Evolutionary conservation across 2,113 vertebrate genomes (phyloP).

Genomic region (Thamnophis sirtalis): DNA sequence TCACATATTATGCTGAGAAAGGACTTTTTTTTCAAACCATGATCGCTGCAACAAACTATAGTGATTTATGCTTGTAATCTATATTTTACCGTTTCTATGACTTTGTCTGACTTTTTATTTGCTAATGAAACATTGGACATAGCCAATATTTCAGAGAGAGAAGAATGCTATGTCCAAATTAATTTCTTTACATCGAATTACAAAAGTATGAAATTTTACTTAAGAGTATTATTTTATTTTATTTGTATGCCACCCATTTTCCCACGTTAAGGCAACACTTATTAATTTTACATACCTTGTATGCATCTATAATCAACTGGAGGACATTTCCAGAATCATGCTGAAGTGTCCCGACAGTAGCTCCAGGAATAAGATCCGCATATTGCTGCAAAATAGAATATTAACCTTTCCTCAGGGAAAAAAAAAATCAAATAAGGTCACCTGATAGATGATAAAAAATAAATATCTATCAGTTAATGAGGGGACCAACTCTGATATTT

Average conservation of each 20-base stretch:
- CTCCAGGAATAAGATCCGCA: conserved; percentile 92
- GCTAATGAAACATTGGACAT: background rate
- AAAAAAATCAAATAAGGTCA: conserved; percentile 1
- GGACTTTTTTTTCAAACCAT: background rate
- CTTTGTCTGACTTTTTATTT: background rate
- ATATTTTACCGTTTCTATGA: background rate
- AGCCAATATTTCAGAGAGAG: background rate
- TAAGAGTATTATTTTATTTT: background rate
- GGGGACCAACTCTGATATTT: too few relatives aligned
- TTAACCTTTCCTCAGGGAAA: background rate
- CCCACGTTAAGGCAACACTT: background rate
- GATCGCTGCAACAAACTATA: background rate
- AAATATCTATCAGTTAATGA: background rate
- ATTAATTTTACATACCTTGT: conserved; percentile 77
- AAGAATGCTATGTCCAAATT: background rate
- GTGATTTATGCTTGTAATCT: background rate
- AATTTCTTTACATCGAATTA: conserved; percentile 11
- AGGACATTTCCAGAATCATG: conserved; percentile 89
- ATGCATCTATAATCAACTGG: conserved; percentile 89
- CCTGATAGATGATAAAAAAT: background rate
- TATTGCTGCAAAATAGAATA: conserved; percentile 78
- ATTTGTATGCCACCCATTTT: background rate
- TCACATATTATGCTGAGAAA: background rate
- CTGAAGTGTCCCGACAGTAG: conserved; percentile 85
- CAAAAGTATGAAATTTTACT: background rate